A percentile compares a stretch with the other conserved stretches of the same genome.
Evolutionary conservation across 2,888 invertebrate species (phyloP).

Genomic region (Drymonia ruficornis): DNA sequence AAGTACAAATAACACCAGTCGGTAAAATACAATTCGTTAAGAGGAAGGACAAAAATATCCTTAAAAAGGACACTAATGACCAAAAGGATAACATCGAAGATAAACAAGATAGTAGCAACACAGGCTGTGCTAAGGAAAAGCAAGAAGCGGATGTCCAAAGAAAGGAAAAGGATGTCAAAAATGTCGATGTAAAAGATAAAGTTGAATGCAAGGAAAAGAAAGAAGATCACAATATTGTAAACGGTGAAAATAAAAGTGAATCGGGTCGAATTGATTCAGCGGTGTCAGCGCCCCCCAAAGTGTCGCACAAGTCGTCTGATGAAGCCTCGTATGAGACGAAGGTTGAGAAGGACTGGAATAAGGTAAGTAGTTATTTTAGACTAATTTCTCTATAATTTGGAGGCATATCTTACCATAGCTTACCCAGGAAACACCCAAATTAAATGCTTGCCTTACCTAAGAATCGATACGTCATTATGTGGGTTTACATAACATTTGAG

Average conservation of each 20-base stretch:
- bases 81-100: neutral
- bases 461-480: too few species aligned
- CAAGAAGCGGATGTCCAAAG: neutral
- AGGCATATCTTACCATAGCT: too few species aligned
- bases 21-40: slow-evolving; percentile 37
- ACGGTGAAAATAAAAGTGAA: neutral
- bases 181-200: neutral
- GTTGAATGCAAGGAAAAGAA: neutral
- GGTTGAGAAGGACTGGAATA: slow-evolving; percentile 22
- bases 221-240: neutral
- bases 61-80: neutral
- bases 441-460: too few species aligned
- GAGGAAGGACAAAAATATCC: slow-evolving; percentile 23
- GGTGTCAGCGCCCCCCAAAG: neutral
- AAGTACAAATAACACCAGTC: slow-evolving; percentile 26
- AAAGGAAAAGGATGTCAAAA: neutral
- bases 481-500: too few species aligned
- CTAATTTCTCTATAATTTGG: neutral
- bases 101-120: neutral
- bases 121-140: neutral
- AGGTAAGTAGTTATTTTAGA: slow-evolving; percentile 32
- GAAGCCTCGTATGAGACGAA: neutral
- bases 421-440: too few species aligned
- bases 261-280: neutral
- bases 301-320: neutral